phyloP scores from a whole-genome alignment of 2,888 invertebrate genomes.

The Microplitis deprimator region DNA sequence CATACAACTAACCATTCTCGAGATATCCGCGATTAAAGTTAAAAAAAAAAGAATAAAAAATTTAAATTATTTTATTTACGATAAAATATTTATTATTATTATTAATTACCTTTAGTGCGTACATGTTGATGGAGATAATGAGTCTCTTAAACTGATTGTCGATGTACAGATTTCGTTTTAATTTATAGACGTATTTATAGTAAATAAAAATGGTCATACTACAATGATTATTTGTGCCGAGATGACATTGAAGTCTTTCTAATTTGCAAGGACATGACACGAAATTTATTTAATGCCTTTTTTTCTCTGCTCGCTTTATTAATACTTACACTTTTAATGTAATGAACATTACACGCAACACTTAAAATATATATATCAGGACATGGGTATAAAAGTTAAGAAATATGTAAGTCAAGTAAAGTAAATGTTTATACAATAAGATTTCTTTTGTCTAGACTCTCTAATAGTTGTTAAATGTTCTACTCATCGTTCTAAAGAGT shows the following conservation, averaged over 20 bases:
- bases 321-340: neutral
- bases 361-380: neutral
- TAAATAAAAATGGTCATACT: constrained; percentile 41
- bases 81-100: neutral
- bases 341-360: constrained; percentile 4
- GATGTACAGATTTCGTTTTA: constrained; percentile 31
- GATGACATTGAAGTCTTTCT: constrained; percentile 48
- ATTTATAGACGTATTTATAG: constrained; percentile 33
- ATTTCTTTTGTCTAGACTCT: constrained; percentile 16
- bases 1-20: too few relatives aligned
- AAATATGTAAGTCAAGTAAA: neutral
- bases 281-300: constrained; percentile 5
- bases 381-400: neutral
- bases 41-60: neutral
- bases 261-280: constrained; percentile 45
- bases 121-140: constrained; percentile 41
- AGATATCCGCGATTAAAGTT: too few relatives aligned
- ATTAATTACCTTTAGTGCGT: constrained; percentile 37
- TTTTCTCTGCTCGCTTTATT: neutral
- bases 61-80: neutral
- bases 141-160: neutral
- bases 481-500: neutral
- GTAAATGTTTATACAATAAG: neutral
- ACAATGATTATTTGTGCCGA: constrained; percentile 35
- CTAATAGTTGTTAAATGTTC: constrained; percentile 16